Conservation (phyloP, 2,888 invertebrate species). For the Pollenia labialis region DNA sequence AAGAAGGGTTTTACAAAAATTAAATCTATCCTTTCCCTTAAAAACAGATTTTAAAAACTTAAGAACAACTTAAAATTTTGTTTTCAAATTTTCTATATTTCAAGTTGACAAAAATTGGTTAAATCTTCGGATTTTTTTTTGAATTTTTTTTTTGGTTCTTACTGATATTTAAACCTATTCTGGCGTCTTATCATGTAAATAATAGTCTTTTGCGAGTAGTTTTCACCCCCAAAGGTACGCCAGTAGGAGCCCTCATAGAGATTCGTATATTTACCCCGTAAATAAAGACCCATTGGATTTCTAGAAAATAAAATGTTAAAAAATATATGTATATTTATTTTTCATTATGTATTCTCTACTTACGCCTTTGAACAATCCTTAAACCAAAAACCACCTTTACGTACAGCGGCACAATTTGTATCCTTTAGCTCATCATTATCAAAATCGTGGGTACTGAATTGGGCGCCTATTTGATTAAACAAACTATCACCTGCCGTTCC, state of each 20-base stretch:
- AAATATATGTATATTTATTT: too few species aligned
- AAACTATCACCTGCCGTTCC: conserved; percentile 51
- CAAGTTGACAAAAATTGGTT: too few species aligned
- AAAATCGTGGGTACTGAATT: conserved; percentile 39
- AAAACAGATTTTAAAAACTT: too few species aligned
- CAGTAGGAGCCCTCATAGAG: conserved; percentile 20
- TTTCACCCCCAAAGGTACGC: conserved; percentile 2
- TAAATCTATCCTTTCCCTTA: too few species aligned
- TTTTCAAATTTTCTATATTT: background rate
- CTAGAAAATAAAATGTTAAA: background rate
- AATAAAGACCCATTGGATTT: conserved; percentile 4
- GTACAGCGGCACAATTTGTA: conserved; percentile 10
- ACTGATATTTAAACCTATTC: background rate
- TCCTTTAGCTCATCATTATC: conserved; percentile 25
- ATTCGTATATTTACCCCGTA: background rate
- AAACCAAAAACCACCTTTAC: conserved; percentile 54
- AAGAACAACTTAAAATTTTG: too few species aligned
- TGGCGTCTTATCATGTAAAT: conserved; percentile 23
- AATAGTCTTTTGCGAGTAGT: conserved; percentile 24
- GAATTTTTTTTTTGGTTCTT: background rate
- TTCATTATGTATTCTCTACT: background rate
- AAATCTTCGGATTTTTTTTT: too few species aligned
- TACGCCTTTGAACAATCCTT: conserved; percentile 37
- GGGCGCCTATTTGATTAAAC: conserved; percentile 1
- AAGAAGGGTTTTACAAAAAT: background rate